A percentile compares a stretch with the other conserved stretches of the same genome.
These are phyloP conservation scores for Clupea harengus DNA, from an alignment of 2,113 vertebrate genomes.

Conservation along the genomic window DNA sequence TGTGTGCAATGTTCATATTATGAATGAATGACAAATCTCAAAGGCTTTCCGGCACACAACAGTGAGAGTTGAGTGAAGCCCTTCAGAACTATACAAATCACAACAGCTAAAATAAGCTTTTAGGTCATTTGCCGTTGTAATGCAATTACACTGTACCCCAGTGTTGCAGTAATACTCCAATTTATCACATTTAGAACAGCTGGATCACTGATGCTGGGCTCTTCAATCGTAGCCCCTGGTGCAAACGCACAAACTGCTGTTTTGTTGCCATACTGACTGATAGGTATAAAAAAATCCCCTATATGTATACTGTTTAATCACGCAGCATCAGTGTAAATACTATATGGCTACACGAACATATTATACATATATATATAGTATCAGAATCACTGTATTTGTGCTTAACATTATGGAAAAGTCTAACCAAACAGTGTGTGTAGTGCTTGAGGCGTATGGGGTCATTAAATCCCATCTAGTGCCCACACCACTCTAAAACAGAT, in stretches of 20 bases:
- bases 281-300: no score
- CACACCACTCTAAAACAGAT: not conserved
- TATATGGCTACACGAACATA: no score
- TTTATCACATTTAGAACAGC: not conserved
- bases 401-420: not conserved
- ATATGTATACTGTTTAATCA: no score
- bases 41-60: not conserved
- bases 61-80: not conserved
- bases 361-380: no score
- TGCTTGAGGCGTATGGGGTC: not conserved
- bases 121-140: not conserved
- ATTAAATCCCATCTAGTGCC: not conserved
- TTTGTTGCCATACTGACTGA: not conserved
- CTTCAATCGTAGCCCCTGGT: not conserved
- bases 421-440: not conserved
- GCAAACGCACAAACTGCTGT: no score
- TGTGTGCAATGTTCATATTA: not conserved
- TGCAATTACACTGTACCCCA: not conserved
- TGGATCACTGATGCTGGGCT: not conserved
- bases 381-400: not conserved
- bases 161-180: not conserved
- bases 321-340: no score
- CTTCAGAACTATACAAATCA: not conserved
- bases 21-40: not conserved
- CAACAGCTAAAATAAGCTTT: no score